Evolutionary conservation across 2,113 vertebrate genomes (phyloP).

Genomic region (Labrus mixtus): DNA sequence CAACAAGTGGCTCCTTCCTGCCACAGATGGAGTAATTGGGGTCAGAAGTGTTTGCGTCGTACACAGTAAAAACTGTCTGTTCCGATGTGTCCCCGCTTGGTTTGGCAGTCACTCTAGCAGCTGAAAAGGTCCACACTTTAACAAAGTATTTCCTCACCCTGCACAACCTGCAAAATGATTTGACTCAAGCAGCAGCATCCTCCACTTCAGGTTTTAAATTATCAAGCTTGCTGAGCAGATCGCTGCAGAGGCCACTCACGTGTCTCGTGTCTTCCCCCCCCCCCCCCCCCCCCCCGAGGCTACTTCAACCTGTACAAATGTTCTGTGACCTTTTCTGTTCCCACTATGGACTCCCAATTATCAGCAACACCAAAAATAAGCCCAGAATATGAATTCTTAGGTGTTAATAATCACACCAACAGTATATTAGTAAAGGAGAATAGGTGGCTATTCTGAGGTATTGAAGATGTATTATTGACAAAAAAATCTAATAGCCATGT

Average conservation of each 20-base stretch:
- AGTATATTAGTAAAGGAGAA: not conserved
- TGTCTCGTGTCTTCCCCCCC: too few species aligned
- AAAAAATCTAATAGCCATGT: too few species aligned
- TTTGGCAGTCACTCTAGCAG: constrained; percentile 28
- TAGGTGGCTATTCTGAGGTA: not conserved
- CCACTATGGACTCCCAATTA: not conserved
- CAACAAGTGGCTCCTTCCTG: constrained; percentile 32
- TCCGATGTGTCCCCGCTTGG: constrained; percentile 6
- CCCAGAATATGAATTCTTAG: not conserved
- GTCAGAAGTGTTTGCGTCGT: constrained; percentile 54
- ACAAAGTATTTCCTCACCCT: constrained; percentile 35
- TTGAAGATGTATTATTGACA: not conserved
- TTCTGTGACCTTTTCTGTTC: constrained; percentile 1
- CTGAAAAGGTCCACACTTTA: constrained; percentile 43
- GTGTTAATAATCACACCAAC: not conserved
- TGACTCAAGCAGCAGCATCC: constrained; percentile 32
- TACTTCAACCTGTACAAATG: constrained; percentile 16
- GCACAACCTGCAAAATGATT: constrained; percentile 28
- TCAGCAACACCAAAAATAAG: not conserved
- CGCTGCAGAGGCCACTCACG: constrained; percentile 6
- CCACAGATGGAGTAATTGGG: constrained; percentile 44
- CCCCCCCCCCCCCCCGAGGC: not conserved
- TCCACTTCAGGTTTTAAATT: constrained; percentile 33
- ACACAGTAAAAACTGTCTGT: constrained; percentile 31
- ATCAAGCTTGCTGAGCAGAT: constrained; percentile 33